Conservation (phyloP, 1,140 invertebrate species). For the Drosophila jambulina region DNA sequence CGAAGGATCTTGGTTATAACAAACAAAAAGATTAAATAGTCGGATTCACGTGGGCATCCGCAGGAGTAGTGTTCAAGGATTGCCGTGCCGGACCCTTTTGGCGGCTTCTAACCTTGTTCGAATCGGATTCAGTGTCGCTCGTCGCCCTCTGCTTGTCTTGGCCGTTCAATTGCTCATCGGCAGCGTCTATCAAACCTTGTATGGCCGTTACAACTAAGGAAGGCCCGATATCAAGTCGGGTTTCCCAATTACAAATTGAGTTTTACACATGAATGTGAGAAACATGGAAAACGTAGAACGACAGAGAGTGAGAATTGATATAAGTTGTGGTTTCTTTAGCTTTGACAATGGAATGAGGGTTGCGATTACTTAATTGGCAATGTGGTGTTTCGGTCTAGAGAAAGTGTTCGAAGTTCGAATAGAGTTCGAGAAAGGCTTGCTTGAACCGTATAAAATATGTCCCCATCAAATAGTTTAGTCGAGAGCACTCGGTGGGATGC, state of each 20-base stretch:
- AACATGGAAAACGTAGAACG: constrained; percentile 50
- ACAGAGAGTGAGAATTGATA: constrained; percentile 46
- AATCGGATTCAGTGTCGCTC: constrained; percentile 74
- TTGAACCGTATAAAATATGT: constrained; percentile 79
- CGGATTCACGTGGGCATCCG: constrained; percentile 27
- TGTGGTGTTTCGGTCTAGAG: constrained; percentile 39
- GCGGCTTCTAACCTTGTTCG: constrained; percentile 82
- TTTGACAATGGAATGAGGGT: constrained; percentile 44
- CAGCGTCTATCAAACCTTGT: constrained; percentile 85
- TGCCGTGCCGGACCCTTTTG: constrained; percentile 63
- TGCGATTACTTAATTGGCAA: constrained; percentile 38
- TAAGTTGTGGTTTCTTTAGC: constrained; percentile 15
- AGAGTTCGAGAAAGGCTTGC: constrained; percentile 43
- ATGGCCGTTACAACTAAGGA: constrained; percentile 84
- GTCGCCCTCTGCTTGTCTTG: constrained; percentile 79
- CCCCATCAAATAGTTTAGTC: constrained; percentile 69
- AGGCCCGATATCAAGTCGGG: constrained; percentile 19
- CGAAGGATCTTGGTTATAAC: constrained; percentile 64
- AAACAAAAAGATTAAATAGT: constrained; percentile 54
- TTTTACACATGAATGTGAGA: constrained; percentile 43
- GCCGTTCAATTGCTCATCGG: constrained; percentile 84
- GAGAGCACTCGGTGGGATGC: constrained; percentile 44
- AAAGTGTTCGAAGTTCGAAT: constrained; percentile 33
- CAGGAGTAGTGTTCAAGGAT: constrained; percentile 59
- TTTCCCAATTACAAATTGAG: constrained; percentile 20